phyloP scores from a whole-genome alignment of 2,888 invertebrate species.

The Nineta flava region DNA sequence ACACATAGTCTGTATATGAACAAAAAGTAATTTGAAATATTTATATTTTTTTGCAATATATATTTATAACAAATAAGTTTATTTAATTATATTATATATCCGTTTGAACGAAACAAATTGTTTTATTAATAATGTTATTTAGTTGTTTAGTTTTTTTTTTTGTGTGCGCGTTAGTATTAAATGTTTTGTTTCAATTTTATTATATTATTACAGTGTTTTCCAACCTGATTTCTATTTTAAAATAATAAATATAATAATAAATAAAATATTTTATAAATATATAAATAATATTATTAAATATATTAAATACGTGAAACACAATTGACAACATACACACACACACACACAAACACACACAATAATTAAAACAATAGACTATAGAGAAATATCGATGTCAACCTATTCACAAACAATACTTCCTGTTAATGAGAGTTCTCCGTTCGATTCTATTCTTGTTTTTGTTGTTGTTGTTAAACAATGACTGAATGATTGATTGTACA shows the following conservation, averaged over 20 bases:
- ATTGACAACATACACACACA: too few relatives aligned
- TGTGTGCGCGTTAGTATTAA: too few relatives aligned
- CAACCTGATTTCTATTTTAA: slow-evolving; percentile 1
- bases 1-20: too few relatives aligned
- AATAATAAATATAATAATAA: background rate
- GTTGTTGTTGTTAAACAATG: background rate
- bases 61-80: too few relatives aligned
- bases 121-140: background rate
- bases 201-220: background rate
- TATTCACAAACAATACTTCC: background rate
- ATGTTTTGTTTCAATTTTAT: background rate
- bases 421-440: background rate
- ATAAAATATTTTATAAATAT: background rate
- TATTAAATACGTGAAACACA: too few relatives aligned
- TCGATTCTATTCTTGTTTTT: background rate
- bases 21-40: too few relatives aligned
- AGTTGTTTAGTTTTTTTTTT: background rate
- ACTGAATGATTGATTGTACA: background rate
- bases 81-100: background rate
- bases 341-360: too few relatives aligned
- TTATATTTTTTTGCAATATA: too few relatives aligned
- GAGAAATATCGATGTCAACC: background rate
- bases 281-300: too few relatives aligned
- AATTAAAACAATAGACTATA: background rate
- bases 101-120: background rate